Base-by-base conservation (phyloP, 2,888 invertebrate genomes). In the Rhogogaster chlorosoma region DNA sequence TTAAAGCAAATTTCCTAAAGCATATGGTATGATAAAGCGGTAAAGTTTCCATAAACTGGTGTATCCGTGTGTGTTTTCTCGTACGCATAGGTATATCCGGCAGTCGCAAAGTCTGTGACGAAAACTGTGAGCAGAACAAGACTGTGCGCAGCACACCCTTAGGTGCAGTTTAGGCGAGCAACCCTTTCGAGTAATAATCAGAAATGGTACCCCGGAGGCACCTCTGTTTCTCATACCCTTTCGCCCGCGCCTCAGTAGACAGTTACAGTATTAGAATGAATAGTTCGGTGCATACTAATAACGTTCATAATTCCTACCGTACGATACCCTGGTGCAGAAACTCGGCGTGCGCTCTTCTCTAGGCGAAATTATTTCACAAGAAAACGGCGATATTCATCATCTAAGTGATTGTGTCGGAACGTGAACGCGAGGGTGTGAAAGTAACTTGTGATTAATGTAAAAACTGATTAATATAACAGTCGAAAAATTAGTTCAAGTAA, bases 111-210 rank as follows among this genome's bases (percentile, higher is more conserved):
- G 45, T 49, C 67, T 83, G 38, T 29, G 83, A 57, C 45, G 70
- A 83, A 64, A 80, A 77, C 77, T 77, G 57, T 38, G 42, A 45
- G 29, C 49, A 45, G 67, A 49, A 83, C 67, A 83, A 83, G 83
- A 83, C 32, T 67, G 67, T 29, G 83, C 29, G 67, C 83, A 83
- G 89, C 91, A 89, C 90, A 92, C 92, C 93, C 93, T 90, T 91
- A 92, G 93, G 93, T 93, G 89, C 91, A 90, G 90, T 93, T 93
- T 88, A 89, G 87, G 87, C 84, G 89, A 86, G 89, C 90, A 93
- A 93, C 93, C 93, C 93, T 93, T 93, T 93, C 90, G 90, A 87
- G 92, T 93, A 93, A 93, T 93, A 93, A 92, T 92, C 92, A 91
- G 88, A 89, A 93, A 93, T 91, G 93, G 91, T 89, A 88, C 93